Evolutionary conservation across 2,797 vertebrate species (phyloP), one percentile per base, ranked within the genome.

Genomic region (Hippoglossus hippoglossus): DNA sequence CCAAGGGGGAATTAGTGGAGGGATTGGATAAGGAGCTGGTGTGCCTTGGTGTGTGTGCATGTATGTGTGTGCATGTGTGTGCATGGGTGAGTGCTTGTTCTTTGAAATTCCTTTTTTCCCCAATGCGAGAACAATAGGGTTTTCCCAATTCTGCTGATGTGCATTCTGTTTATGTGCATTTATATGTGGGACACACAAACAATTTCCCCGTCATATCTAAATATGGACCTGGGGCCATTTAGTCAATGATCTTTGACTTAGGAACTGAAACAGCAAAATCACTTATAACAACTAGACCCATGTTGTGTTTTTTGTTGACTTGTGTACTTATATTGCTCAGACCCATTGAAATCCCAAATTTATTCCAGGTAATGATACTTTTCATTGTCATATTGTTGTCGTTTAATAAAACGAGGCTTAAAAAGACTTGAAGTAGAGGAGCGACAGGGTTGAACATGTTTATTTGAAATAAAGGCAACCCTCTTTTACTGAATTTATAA

Each of bases 1-100:
- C 87, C 87, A 89, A 90, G 88, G 83, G 92, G 89, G 91, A 93
- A 93, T 93, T 92, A 92, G 91, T 87, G 82, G 70, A 92, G 85
- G 89, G 90, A 91, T 90, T 92, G 90, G 88, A 91, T 91, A 92
- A 91, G 87, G 87, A 91, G 87, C 84, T 64, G 70, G 76, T 88
- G 77, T 78, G 84, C 34, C 34, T 80, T 50, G 60, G 72, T 71
- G 49, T 73, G 46, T 53, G 53, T 58, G 50, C 67, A 41, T 51
- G 54, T 60, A 49, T 65, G 55, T 55, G 50, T 49, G 66, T 56
- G 44, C 52, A 50, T 57, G 56, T 66, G 69, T 44, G 61, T 25
- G 63, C 51, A 57, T 28, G 81, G 39, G 72, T 79, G 81, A 72
- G 83, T n/a, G 53, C 67, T 72, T 74, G 44, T 77, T 84, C 83